phyloP scores from a whole-genome alignment of 2,888 invertebrate genomes.

The Sphaeridia pumilis region DNA sequence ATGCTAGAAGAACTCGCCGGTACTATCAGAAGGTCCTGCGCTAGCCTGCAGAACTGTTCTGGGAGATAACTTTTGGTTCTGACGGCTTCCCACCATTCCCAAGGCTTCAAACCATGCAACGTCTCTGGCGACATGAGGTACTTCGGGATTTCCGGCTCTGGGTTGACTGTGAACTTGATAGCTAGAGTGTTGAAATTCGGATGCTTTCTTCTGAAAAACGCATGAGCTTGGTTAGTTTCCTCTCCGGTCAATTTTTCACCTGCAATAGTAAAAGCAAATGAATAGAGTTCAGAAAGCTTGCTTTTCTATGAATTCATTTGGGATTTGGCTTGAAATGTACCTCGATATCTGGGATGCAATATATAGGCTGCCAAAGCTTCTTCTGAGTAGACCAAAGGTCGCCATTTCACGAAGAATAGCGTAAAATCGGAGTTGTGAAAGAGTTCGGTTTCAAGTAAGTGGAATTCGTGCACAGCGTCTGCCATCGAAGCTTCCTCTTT shows the following conservation, averaged over 20 bases:
- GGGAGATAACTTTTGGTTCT: not conserved
- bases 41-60: not conserved
- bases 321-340: too few species aligned
- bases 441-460: not conserved
- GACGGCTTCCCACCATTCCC: not conserved
- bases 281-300: not conserved
- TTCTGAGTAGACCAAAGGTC: not conserved
- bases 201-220: not conserved
- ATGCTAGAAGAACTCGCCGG: not conserved
- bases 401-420: not conserved
- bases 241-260: not conserved
- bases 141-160: not conserved
- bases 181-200: not conserved
- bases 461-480: constrained; percentile 4
- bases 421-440: not conserved
- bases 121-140: not conserved
- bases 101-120: not conserved
- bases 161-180: not conserved
- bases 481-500: not conserved
- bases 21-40: not conserved
- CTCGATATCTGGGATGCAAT: constrained; percentile 10
- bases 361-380: constrained; percentile 3
- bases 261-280: not conserved
- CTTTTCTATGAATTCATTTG: too few species aligned
- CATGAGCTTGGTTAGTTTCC: not conserved